Evolutionary conservation across 2,888 invertebrate species (phyloP), one percentile per base, ranked within the genome.

Genomic region (Oscheius onirici): DNA sequence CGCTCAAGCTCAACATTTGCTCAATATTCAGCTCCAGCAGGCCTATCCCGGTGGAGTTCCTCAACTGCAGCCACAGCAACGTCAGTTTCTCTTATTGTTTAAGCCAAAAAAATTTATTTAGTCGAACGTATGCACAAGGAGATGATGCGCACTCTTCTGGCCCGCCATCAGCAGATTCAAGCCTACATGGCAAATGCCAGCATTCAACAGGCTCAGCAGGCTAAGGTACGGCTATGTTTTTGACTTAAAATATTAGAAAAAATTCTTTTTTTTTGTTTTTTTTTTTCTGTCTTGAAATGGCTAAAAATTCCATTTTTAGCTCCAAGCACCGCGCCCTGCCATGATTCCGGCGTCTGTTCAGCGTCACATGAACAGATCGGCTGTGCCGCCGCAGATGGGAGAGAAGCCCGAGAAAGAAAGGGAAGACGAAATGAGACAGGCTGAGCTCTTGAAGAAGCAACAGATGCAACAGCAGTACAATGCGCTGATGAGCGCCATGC

Each of bases 291-390:
- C 41, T n/a, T n/a, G n/a, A 46, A 46, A 46, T 10, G 3, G 5
- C 17, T 46, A 46, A 3, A 15, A 46, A 15, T 46, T 49, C 15
- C 2, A 15, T 17, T 44, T 44, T 49, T 17, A 20, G n/a, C 15
- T 20, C 17, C 49, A 49, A 49, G 24, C 63, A 1, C 26, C 26
- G 17, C 63, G 63, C 20, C 66, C 66, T 20, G 51, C 66, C n/a
- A 77, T 81, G 72, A 81, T 82, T 28, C 82, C 82, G 0, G 76
- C 82, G 3, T 80, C 79, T 8, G 82, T 82, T 15, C 82, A 81
- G 60, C 75, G 79, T 1, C 75, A 76, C 43, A 67, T 81, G 73
- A 74, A 72, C 40, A 82, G 79, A 69, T 69, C 67, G 22, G 26
- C 69, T 13, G 70, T 69, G 22, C 63, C 63, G 51, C 71, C 63